Evolutionary conservation across 2,888 invertebrate species (phyloP).

Genomic region (Coelinius sp.): DNA sequence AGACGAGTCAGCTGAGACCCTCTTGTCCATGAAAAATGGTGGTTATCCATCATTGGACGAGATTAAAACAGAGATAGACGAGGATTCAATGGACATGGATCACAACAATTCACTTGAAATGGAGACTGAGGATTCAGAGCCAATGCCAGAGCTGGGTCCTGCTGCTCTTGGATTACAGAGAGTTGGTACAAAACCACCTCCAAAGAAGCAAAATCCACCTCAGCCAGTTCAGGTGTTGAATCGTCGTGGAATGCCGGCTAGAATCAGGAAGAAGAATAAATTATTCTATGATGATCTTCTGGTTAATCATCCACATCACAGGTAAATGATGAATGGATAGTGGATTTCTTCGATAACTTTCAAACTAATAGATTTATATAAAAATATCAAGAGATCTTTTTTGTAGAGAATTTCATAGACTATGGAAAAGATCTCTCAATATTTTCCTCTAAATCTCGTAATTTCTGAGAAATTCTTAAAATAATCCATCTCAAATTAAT

Average conservation of each 20-base stretch:
- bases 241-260: constrained; percentile 90
- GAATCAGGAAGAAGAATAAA: constrained; percentile 90
- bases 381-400: background rate
- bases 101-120: constrained; percentile 70
- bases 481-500: too few relatives aligned
- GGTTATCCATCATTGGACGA: constrained; percentile 64
- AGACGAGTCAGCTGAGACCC: constrained; percentile 74
- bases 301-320: constrained; percentile 84
- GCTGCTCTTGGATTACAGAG: constrained; percentile 86
- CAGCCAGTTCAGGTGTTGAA: constrained; percentile 87
- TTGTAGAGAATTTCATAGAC: background rate
- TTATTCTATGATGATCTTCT: constrained; percentile 92
- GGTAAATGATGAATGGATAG: constrained; percentile 63
- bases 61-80: constrained; percentile 55
- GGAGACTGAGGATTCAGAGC: constrained; percentile 79
- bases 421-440: too few relatives aligned
- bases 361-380: background rate
- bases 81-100: constrained; percentile 76
- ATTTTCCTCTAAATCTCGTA: too few relatives aligned
- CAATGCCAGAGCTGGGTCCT: constrained; percentile 80
- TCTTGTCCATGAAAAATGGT: constrained; percentile 75
- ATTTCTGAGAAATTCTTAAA: too few relatives aligned
- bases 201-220: constrained; percentile 78
- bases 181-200: constrained; percentile 83
- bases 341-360: background rate